Conservation (phyloP, 2,888 invertebrate genomes). For the Gibbula magus region DNA sequence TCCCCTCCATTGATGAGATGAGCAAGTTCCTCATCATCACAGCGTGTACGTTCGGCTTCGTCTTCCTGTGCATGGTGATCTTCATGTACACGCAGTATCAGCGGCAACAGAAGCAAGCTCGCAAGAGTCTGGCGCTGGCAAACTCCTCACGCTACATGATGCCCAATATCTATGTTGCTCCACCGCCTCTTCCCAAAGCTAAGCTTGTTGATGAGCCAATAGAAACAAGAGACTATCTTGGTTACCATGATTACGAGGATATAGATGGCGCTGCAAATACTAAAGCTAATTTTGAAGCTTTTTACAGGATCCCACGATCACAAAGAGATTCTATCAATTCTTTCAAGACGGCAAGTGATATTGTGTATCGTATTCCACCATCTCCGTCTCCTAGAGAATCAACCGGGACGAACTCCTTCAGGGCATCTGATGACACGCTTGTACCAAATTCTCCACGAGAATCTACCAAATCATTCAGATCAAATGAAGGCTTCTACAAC, state of each 20-base stretch:
- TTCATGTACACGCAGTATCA: constrained; percentile 65
- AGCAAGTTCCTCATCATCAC: constrained; percentile 66
- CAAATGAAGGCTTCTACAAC: constrained; percentile 38
- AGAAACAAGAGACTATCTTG: constrained; percentile 53
- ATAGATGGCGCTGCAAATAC: constrained; percentile 46
- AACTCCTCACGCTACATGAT: constrained; percentile 56
- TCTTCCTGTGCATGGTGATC: constrained; percentile 65
- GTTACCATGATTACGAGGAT: constrained; percentile 64
- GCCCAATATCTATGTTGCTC: constrained; percentile 60
- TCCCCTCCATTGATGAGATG: constrained; percentile 66
- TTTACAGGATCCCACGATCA: constrained; percentile 38
- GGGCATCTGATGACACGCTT: constrained; percentile 42
- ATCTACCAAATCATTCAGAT: constrained; percentile 42
- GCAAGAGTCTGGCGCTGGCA: constrained; percentile 40
- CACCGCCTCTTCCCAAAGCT: constrained; percentile 52
- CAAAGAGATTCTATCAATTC: constrained; percentile 46
- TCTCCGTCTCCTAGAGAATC: constrained; percentile 33
- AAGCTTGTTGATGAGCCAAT: constrained; percentile 46
- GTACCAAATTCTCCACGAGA: constrained; percentile 45
- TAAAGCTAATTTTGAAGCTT: constrained; percentile 43
- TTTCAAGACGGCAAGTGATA: constrained; percentile 43
- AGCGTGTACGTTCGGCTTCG: constrained; percentile 65
- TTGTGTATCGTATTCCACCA: constrained; percentile 40
- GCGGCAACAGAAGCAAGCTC: constrained; percentile 57
- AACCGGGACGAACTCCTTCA: constrained; percentile 40